Percentiles rank a stretch among this genome's conserved stretches.
phyloP scores from a whole-genome alignment of 2,888 invertebrate genomes.

The Hofmannophila pseudospretella region DNA sequence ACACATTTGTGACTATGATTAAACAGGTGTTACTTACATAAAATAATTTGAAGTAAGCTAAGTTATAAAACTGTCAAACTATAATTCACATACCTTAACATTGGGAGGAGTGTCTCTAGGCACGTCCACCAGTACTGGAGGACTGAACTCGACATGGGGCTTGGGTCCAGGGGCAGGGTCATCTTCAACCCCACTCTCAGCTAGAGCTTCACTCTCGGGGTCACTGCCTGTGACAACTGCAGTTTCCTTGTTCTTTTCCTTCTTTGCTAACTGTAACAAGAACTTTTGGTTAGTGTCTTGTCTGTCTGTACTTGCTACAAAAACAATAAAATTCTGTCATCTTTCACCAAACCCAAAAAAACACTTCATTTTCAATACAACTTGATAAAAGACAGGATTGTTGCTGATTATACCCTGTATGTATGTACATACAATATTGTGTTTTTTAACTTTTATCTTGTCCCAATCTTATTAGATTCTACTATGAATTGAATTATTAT shows the following conservation, averaged over 20 bases:
- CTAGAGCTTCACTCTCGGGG: slow-evolving; percentile 62
- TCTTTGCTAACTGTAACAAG: slow-evolving; percentile 57
- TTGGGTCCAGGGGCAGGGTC: slow-evolving; percentile 45
- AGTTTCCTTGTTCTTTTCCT: slow-evolving; percentile 64
- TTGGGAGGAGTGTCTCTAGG: slow-evolving; percentile 70
- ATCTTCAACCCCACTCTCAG: slow-evolving; percentile 66
- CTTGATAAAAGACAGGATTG: too few species aligned
- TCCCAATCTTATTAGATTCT: neutral
- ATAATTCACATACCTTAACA: slow-evolving; percentile 60
- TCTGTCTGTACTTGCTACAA: too few species aligned
- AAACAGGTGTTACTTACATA: too few species aligned
- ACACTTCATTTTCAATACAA: too few species aligned
- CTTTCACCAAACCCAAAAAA: too few species aligned
- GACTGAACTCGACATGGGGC: slow-evolving; percentile 82
- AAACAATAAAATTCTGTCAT: too few species aligned
- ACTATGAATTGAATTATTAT: neutral
- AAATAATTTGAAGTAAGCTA: too few species aligned
- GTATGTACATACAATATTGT: too few species aligned
- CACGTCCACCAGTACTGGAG: slow-evolving; percentile 81
- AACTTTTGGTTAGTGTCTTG: neutral
- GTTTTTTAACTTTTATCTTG: too few species aligned
- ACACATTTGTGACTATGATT: too few species aligned
- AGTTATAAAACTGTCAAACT: too few species aligned
- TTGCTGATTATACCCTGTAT: too few species aligned
- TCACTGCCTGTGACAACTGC: slow-evolving; percentile 58